Evolutionary conservation across 1,140 invertebrate species (phyloP), one percentile per base, ranked within the genome.

Genomic region (Colletes gigas): DNA sequence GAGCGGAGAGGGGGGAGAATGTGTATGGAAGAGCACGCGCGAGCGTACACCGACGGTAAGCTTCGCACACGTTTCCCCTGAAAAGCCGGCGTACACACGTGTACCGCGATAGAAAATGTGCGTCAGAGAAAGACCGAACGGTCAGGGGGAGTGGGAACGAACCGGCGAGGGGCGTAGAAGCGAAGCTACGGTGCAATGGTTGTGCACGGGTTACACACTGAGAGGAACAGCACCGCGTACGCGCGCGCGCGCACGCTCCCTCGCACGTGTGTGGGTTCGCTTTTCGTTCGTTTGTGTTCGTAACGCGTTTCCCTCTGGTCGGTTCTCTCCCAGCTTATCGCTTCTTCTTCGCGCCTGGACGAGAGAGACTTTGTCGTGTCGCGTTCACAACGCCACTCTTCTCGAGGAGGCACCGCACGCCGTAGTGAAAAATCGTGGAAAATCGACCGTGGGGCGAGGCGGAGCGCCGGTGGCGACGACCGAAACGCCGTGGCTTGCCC

Each of bases 341-440:
- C 50, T 39, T 67, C 62, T 73, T 79, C 69, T 79, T 68, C 63
- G 15, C 69, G 60, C 62, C 5, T 55, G 66, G 67, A 73, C 39
- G 54, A 78, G 57, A 52, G 54, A 30, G 72, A 65, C 62, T 71
- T 69, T 52, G 54, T 67, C 68, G 76, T 65, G 59, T 79, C 81
- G 47, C 81, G 68, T 67, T 68, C 68, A 41, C 50, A 67, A 59
- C 41, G 57, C 30, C 47, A 63, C 81, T 67, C 81, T 63, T 59
- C 81, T 65, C 74, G 68, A 67, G 52, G 65, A 68, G 57, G 15
- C 63, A 19, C 19, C 70, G 57, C 73, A 73, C 63, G 65, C 9
- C 39, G 47, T 57, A 74, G 62, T 87, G 86, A 87, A 87, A 87
- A 87, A 87, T 87, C 84, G 86, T 70, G 85, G 85, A 87, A 87